Evolutionary conservation across 2,888 invertebrate species (phyloP).

Genomic region (Eristalis intricaria): DNA sequence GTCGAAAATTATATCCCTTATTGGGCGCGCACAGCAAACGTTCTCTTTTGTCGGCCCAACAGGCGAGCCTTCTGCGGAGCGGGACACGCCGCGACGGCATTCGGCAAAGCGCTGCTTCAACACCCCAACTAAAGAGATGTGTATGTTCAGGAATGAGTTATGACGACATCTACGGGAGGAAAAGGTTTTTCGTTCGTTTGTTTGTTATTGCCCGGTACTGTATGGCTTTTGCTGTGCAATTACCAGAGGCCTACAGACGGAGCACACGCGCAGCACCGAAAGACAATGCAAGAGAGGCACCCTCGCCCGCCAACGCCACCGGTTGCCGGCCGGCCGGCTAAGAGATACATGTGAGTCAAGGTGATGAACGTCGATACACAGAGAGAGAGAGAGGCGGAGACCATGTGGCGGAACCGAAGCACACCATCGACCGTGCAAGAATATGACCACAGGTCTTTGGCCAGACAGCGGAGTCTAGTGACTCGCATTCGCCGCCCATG

Average conservation of each 20-base stretch:
- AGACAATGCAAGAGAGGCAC: conserved; percentile 25
- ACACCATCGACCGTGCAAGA: conserved; percentile 24
- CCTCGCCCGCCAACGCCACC: neutral
- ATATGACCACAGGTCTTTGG: conserved; percentile 44
- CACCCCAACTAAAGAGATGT: conserved; percentile 54
- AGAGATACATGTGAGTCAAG: conserved; percentile 58
- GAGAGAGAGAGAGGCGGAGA: neutral
- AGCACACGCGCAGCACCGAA: conserved; percentile 32
- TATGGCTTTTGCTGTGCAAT: conserved; percentile 65
- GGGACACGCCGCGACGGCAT: conserved; percentile 35
- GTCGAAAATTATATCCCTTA: conserved; percentile 63
- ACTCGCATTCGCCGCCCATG: neutral
- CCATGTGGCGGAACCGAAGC: conserved; percentile 48
- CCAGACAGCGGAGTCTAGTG: neutral
- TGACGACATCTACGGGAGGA: conserved; percentile 54
- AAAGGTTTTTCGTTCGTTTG: neutral
- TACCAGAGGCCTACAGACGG: conserved; percentile 56
- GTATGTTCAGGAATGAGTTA: conserved; percentile 66
- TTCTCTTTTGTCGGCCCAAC: conserved; percentile 57
- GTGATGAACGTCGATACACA: conserved; percentile 60
- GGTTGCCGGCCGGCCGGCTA: neutral
- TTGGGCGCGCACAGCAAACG: conserved; percentile 27
- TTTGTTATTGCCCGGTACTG: conserved; percentile 12
- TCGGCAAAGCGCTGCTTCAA: conserved; percentile 32
- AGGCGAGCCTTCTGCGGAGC: conserved; percentile 48